Conservation (phyloP, 1,140 invertebrate species). For the Saccostrea glomerata region DNA sequence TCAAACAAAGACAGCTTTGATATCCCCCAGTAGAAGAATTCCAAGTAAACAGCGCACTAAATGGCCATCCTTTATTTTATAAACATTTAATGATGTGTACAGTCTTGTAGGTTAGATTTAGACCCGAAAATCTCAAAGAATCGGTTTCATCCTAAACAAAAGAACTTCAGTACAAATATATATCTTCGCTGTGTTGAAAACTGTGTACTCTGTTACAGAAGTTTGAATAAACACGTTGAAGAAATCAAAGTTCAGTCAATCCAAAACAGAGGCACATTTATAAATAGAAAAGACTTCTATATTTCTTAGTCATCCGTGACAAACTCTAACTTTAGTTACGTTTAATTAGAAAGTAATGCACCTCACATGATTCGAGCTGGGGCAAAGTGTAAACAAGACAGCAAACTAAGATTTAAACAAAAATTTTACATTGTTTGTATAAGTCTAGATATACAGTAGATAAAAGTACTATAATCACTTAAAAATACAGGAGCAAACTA, state of each 20-base stretch:
- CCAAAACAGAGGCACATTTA: background rate
- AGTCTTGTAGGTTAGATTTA: background rate
- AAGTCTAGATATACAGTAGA: no score
- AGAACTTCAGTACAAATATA: background rate
- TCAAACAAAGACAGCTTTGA: conserved; percentile 6
- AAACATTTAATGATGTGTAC: background rate
- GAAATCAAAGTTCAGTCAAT: background rate
- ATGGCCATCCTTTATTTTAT: background rate
- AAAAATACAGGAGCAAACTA: no score
- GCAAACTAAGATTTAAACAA: no score
- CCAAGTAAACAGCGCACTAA: background rate
- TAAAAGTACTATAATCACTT: no score
- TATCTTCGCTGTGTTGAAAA: background rate
- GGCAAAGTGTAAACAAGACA: no score
- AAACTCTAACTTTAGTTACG: no score
- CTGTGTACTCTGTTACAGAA: background rate
- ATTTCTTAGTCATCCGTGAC: background rate
- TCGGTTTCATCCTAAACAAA: background rate
- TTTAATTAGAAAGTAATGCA: no score
- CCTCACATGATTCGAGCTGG: no score
- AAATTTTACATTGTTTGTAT: no score
- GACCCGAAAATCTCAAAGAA: no score
- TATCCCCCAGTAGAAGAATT: background rate
- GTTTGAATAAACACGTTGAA: background rate
- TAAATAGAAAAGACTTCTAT: no score